phyloP scores from a whole-genome alignment of 1,140 invertebrate species.

The Drosophila seguyi region DNA sequence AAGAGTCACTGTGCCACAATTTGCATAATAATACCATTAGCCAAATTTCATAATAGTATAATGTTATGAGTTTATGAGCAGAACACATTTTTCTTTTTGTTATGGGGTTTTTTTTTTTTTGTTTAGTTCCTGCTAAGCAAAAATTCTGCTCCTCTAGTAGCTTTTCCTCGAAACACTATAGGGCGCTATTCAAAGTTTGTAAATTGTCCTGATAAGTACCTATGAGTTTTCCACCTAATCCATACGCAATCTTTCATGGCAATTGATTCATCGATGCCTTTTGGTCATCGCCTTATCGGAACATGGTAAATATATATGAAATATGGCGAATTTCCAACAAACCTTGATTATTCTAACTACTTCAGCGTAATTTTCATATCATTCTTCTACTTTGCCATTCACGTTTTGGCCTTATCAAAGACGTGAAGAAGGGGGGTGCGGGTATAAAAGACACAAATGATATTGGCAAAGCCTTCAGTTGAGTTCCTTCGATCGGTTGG shows the following conservation, averaged over 20 bases:
- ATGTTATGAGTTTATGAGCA: slow-evolving; percentile 16
- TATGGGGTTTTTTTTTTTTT: not conserved
- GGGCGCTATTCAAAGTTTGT: slow-evolving; percentile 26
- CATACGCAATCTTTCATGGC: slow-evolving; percentile 47
- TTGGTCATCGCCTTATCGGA: slow-evolving; percentile 28
- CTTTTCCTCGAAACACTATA: slow-evolving; percentile 33
- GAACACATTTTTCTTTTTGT: slow-evolving; percentile 1
- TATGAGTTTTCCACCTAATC: slow-evolving; percentile 44
- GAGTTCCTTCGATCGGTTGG: slow-evolving; percentile 10
- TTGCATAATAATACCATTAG: slow-evolving; percentile 64
- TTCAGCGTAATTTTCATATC: slow-evolving; percentile 57
- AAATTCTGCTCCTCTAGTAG: not conserved
- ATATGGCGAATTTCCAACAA: slow-evolving; percentile 40
- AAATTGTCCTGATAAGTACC: slow-evolving; percentile 34
- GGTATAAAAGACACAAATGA: slow-evolving; percentile 19
- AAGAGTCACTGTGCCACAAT: slow-evolving; percentile 29
- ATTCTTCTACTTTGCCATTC: slow-evolving; percentile 5
- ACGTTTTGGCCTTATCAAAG: slow-evolving; percentile 27
- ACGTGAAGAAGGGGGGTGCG: not conserved
- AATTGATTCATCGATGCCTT: slow-evolving; percentile 64
- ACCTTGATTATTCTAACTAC: slow-evolving; percentile 50
- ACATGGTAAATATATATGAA: slow-evolving; percentile 39
- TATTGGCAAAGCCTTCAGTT: slow-evolving; percentile 18
- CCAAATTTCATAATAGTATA: slow-evolving; percentile 42
- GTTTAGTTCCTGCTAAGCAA: slow-evolving; percentile 17